Evolutionary conservation across 2,888 invertebrate genomes (phyloP).

Genomic region (Polydrusus tereticollis): DNA sequence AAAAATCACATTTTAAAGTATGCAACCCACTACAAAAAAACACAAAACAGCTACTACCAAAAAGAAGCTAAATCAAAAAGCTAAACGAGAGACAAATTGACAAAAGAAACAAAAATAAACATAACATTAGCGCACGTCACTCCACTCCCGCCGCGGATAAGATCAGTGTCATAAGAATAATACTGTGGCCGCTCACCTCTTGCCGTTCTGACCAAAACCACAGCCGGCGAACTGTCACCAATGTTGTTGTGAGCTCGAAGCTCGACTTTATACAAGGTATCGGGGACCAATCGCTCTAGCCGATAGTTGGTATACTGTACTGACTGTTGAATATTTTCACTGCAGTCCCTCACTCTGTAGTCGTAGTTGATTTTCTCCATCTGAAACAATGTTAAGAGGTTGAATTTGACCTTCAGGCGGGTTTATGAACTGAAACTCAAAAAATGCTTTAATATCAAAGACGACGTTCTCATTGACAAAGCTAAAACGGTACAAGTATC

Average conservation of each 20-base stretch:
- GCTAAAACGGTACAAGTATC: no score
- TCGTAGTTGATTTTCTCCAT: constrained; percentile 77
- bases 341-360: constrained; percentile 74
- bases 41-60: constrained; percentile 49
- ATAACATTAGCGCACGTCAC: constrained; percentile 33
- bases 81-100: constrained; percentile 28
- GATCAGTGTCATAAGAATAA: constrained; percentile 55
- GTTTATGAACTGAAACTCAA: no score
- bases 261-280: constrained; percentile 87
- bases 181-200: constrained; percentile 78
- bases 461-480: no score
- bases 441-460: no score
- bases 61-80: constrained; percentile 18
- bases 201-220: constrained; percentile 86
- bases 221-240: constrained; percentile 84
- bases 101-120: constrained; percentile 37
- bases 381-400: constrained; percentile 64
- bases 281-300: constrained; percentile 78
- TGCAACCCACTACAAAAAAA: constrained; percentile 37
- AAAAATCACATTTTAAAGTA: constrained; percentile 17
- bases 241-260: constrained; percentile 88
- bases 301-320: constrained; percentile 76
- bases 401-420: no score
- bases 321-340: constrained; percentile 73
- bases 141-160: constrained; percentile 28